Percentiles rank a stretch among this genome's conserved stretches.
Evolutionary conservation across 2,888 invertebrate species (phyloP).

Genomic region (Dryobotodes eremita): DNA sequence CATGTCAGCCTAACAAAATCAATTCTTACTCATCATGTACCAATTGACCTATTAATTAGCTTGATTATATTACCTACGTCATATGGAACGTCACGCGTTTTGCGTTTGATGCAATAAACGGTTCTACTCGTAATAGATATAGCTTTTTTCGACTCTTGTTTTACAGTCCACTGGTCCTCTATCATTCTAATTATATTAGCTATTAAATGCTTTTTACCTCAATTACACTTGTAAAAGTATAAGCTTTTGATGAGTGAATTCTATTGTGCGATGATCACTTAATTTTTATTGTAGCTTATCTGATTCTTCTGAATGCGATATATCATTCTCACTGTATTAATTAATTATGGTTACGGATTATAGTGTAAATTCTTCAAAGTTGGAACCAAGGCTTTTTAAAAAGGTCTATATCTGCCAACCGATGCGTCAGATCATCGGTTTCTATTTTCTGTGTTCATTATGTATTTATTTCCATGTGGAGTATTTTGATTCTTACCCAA

Average conservation of each 20-base stretch:
- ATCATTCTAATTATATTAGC: constrained; percentile 41
- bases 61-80: constrained; percentile 21
- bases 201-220: constrained; percentile 38
- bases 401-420: not conserved
- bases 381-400: not conserved
- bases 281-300: constrained; percentile 26
- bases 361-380: not conserved
- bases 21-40: not conserved
- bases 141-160: constrained; percentile 40
- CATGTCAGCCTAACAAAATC: not conserved
- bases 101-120: constrained; percentile 32
- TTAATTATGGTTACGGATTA: not conserved
- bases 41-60: constrained; percentile 15
- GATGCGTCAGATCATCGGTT: not conserved
- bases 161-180: constrained; percentile 40
- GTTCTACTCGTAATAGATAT: constrained; percentile 24
- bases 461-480: not conserved
- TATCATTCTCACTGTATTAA: constrained; percentile 5
- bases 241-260: constrained; percentile 18
- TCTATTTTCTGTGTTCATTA: not conserved
- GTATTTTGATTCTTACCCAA: constrained; percentile 4
- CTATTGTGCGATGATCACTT: constrained; percentile 26
- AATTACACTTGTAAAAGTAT: constrained; percentile 26
- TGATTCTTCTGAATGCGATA: constrained; percentile 1
- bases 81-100: constrained; percentile 22